phyloP scores from a whole-genome alignment of 2,888 invertebrate genomes.

The Temnothorax rugatulus region DNA sequence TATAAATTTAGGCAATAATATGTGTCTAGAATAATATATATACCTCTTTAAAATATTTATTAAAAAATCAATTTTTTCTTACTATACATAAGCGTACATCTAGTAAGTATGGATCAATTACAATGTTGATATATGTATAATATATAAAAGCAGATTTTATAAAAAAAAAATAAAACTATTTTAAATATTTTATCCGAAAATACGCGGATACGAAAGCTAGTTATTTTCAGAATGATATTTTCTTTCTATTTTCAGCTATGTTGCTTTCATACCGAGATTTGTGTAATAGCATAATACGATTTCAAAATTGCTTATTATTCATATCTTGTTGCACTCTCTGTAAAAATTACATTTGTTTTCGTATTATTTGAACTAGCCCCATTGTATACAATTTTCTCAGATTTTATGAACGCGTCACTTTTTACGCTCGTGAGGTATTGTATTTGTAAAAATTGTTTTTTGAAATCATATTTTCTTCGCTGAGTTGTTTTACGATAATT shows the following conservation, averaged over 20 bases:
- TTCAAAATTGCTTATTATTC: constrained; percentile 68
- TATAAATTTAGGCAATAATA: constrained; percentile 11
- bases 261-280: constrained; percentile 66
- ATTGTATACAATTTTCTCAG: not conserved
- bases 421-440: not conserved
- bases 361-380: constrained; percentile 42
- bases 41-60: not conserved
- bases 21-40: not conserved
- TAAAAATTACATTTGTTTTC: constrained; percentile 58
- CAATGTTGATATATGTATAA: not conserved
- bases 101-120: not conserved
- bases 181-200: constrained; percentile 1
- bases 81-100: not conserved
- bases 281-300: constrained; percentile 63
- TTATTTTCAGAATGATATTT: constrained; percentile 68
- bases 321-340: constrained; percentile 26
- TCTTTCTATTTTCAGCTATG: constrained; percentile 63
- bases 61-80: not conserved
- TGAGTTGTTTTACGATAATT: not conserved
- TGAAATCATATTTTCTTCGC: not conserved
- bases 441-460: constrained; percentile 1
- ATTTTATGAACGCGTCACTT: not conserved
- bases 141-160: not conserved
- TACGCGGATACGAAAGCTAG: constrained; percentile 61
- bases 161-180: constrained; percentile 55